Evolutionary conservation across 2,113 vertebrate genomes (phyloP).

Genomic region (Chiloscyllium plagiosum): DNA sequence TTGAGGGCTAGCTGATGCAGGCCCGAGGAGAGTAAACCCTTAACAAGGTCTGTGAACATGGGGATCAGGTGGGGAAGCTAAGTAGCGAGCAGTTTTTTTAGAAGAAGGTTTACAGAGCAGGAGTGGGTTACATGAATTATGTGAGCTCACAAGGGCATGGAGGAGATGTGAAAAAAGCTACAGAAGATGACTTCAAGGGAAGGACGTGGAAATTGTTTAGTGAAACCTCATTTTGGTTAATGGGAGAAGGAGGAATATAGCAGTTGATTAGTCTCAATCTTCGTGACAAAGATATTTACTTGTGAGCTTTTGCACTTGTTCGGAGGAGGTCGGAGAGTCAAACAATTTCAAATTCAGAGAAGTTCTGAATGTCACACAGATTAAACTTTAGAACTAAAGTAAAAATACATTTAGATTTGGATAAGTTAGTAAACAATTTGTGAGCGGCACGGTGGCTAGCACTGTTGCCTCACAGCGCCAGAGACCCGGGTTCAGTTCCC

Average conservation of each 20-base stretch:
- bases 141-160: neutral
- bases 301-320: neutral
- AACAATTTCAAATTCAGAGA: neutral
- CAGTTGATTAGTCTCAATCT: neutral
- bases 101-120: neutral
- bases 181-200: neutral
- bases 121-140: neutral
- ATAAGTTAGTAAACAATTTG: neutral
- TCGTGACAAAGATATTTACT: neutral
- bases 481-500: too few relatives aligned
- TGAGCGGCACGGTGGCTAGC: too few relatives aligned
- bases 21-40: neutral
- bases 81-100: neutral
- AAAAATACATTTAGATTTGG: neutral
- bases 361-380: neutral
- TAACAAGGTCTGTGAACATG: neutral
- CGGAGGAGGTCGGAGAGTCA: too few relatives aligned
- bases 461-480: too few relatives aligned
- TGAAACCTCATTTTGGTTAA: too few relatives aligned
- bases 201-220: neutral
- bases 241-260: neutral
- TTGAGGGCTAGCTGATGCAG: neutral
- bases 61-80: neutral
- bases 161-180: neutral
- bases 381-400: neutral